Percentiles rank a stretch among this genome's conserved stretches.
These are phyloP conservation scores for Myrmecobius fasciatus DNA, from an alignment of 2,113 vertebrate genomes.

Conservation along the genomic window DNA sequence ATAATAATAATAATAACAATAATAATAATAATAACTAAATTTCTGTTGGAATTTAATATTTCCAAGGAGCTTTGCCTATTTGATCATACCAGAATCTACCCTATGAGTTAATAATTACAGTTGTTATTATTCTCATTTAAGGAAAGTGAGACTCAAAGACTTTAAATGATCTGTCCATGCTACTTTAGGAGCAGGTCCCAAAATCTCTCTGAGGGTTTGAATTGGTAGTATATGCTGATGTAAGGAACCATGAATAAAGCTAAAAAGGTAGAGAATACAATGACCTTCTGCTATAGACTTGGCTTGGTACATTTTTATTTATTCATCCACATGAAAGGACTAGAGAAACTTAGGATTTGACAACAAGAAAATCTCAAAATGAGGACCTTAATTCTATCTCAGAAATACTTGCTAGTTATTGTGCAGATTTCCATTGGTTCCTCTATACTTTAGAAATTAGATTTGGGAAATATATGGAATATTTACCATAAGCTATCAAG, in stretches of 20 bases:
- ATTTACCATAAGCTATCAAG: neutral
- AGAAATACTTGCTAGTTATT: neutral
- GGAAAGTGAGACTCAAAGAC: neutral
- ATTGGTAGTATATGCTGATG: neutral
- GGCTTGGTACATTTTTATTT: neutral
- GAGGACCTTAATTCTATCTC: neutral
- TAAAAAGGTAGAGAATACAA: neutral
- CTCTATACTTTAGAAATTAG: neutral
- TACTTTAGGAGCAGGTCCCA: neutral
- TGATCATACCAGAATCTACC: neutral
- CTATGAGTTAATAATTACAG: neutral
- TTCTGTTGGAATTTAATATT: neutral
- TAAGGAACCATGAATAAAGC: neutral
- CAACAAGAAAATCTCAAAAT: neutral
- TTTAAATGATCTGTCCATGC: neutral
- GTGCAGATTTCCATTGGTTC: neutral
- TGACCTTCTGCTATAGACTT: neutral
- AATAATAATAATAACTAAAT: neutral
- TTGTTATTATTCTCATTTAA: neutral
- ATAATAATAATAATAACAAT: no score
- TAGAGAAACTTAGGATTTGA: neutral
- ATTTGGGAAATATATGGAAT: neutral
- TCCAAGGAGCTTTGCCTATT: neutral
- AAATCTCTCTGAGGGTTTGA: neutral
- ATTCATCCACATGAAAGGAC: neutral